Evolutionary conservation across 1,140 invertebrate genomes (phyloP), one percentile per base, ranked within the genome.

Genomic region (Lepidotrigona ventralis): DNA sequence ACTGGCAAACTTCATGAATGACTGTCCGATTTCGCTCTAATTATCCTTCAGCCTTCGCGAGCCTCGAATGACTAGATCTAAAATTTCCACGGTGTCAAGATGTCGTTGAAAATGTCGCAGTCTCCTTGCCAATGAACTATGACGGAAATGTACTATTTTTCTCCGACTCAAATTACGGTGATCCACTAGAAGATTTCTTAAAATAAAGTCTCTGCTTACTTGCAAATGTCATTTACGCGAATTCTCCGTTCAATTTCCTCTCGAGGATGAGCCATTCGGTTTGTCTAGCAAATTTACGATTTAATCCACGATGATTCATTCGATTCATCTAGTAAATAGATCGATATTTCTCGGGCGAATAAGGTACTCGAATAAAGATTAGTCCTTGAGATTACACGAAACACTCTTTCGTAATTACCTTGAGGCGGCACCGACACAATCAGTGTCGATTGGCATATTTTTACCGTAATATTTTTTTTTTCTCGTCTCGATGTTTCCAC

Each of bases 1-100:
- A 23, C n/a, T 21, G 60, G n/a, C 63, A 29, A 66, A 66, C 46
- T 11, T 66, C 63, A 53, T 54, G 75, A 66, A 77, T 66, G 39
- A 19, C 46, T 9, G 6, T 2, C n/a, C 19, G 1, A 2, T n/a
- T 74, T 23, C 14, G 14, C 17, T 14, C 17, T 21, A 39, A 39
- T 39, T 19, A 19, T n/a, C 58, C 58, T 60, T 21, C 21, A 12
- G 1, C 46, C 19, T 72, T 1, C 39, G 39, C 21, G 69, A 15
- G 15, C 5, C 23, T n/a, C 69, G 21, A 15, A 39, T 21, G 19
- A 68, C 5, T 21, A 29, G 21, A 19, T 33, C 8, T 15, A 46
- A 69, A 46, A 17, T n/a, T 5, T 46, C 68, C 21, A n/a, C 39
- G 12, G 23, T 17, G 26, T 33, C 29, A 29, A 26, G 39, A n/a